Conservation (phyloP, 1,140 invertebrate species). For the Lordiphosa clarofinis region DNA sequence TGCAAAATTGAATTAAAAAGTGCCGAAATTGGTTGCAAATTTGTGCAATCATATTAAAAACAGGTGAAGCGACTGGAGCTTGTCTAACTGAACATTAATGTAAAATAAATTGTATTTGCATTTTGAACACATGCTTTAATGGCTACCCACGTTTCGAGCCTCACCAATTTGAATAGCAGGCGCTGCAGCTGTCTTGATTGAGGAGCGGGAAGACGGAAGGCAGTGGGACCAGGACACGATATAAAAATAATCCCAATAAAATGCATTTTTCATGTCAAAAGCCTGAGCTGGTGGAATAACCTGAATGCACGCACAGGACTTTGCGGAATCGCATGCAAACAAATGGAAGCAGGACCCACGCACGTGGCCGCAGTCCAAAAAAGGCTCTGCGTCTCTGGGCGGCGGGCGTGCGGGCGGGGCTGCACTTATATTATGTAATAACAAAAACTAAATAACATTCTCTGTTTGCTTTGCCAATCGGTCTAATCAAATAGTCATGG, state of each 20-base stretch:
- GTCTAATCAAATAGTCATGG: slow-evolving; percentile 56
- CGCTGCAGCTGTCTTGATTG: slow-evolving; percentile 48
- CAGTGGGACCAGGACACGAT: slow-evolving; percentile 36
- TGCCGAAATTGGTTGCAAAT: slow-evolving; percentile 58
- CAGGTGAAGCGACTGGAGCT: neutral
- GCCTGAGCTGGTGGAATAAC: slow-evolving; percentile 74
- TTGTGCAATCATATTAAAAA: slow-evolving; percentile 31
- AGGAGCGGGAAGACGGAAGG: slow-evolving; percentile 3
- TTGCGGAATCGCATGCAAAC: slow-evolving; percentile 74
- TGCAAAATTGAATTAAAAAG: slow-evolving; percentile 71
- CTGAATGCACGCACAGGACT: slow-evolving; percentile 76
- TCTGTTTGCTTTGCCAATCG: slow-evolving; percentile 2
- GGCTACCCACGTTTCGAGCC: neutral
- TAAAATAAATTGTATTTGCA: slow-evolving; percentile 73
- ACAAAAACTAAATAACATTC: slow-evolving; percentile 46
- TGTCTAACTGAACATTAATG: slow-evolving; percentile 57
- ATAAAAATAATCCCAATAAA: slow-evolving; percentile 78
- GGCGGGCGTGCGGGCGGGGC: neutral
- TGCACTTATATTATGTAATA: slow-evolving; percentile 56
- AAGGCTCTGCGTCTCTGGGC: slow-evolving; percentile 1
- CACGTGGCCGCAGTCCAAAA: slow-evolving; percentile 34
- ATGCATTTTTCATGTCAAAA: slow-evolving; percentile 78
- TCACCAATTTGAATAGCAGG: slow-evolving; percentile 17
- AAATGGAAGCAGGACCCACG: slow-evolving; percentile 42
- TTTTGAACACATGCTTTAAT: slow-evolving; percentile 51